Evolutionary conservation across 2,113 vertebrate species (phyloP), one percentile per base, ranked within the genome.

Genomic region (Suricata suricatta): DNA sequence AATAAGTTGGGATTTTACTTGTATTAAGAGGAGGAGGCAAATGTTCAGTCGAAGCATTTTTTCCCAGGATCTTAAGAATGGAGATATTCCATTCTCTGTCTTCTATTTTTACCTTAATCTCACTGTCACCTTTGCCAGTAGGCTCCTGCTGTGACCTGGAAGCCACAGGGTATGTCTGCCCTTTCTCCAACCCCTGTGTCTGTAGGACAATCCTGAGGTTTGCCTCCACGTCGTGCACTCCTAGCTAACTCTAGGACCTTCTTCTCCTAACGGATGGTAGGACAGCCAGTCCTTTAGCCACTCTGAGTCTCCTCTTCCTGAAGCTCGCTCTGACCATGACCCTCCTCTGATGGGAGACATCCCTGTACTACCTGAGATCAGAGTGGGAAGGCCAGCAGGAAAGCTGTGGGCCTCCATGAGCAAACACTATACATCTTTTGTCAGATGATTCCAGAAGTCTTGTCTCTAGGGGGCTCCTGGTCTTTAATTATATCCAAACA

Each of bases 221-320:
- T 29, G 41, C 23, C 54, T 80, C 27, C 16, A 21, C 27, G 33
- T 3, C 33, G 88, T 25, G 27, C 50, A 27, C 17, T 50, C 72
- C 50, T 21, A n/a, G 21, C 27, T 16, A 76, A 29, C 72, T 29
- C 11, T 29, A 29, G 41, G 25, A 47, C 7, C 41, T 21, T 16
- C 44, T 15, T 41, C n/a, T 54, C 19, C 19, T 19, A 25, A 63
- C 33, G n/a, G 10, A 38, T 16, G 7, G 4, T 13, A 13, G 38
- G 16, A 85, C 1, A 4, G 3, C 25, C 57, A 13, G 3, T 79
- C 13, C 35, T 50, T 38, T 25, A 35, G 16, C 14, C 9, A 31
- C 6, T 15, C 31, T 33, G 8, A 33, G 10, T 0, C 0, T 50
- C 63, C 13, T 38, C 33, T n/a, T 44, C 4, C 1, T 16, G n/a